phyloP scores from a whole-genome alignment of 2,797 vertebrate genomes.

The Microtus californicus region DNA sequence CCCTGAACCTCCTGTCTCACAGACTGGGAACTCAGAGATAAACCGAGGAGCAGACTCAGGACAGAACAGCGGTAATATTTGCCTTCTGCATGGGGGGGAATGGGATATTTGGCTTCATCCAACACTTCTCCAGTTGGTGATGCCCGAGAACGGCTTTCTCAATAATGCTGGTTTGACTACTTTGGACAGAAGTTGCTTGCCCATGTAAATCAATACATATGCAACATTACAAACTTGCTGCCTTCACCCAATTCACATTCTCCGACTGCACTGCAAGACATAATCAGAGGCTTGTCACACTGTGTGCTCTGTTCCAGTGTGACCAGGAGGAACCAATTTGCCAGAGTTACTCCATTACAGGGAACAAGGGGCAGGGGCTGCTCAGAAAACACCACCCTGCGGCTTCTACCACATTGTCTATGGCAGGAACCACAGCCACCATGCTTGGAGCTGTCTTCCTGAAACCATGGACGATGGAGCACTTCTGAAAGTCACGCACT shows the following conservation, averaged over 20 bases:
- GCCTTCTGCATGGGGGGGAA: not conserved
- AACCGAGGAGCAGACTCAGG: slow-evolving; percentile 45
- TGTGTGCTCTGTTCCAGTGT: not conserved
- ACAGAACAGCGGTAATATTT: slow-evolving; percentile 31
- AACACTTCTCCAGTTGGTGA: slow-evolving; percentile 9
- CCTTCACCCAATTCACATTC: not conserved
- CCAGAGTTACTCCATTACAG: not conserved
- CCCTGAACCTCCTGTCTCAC: slow-evolving; percentile 33
- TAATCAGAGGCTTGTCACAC: not conserved
- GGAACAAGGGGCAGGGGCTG: not conserved
- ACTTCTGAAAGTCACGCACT: slow-evolving; percentile 18
- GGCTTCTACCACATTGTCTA: not conserved
- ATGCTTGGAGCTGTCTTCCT: not conserved
- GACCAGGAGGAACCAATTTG: not conserved
- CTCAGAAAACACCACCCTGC: not conserved
- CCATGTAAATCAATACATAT: not conserved
- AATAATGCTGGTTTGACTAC: slow-evolving; percentile 20
- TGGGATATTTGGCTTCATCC: slow-evolving; percentile 36
- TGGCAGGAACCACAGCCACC: not conserved
- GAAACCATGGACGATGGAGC: not conserved
- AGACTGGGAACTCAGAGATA: slow-evolving; percentile 58
- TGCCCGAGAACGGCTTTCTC: not conserved
- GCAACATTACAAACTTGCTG: not conserved
- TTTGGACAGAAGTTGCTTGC: slow-evolving; percentile 39
- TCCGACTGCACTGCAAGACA: not conserved